A percentile compares a stretch with the other conserved stretches of the same genome.
Conservation (phyloP, 92 coral and sea anemone genomes). For the Blastomussa wellsi region DNA sequence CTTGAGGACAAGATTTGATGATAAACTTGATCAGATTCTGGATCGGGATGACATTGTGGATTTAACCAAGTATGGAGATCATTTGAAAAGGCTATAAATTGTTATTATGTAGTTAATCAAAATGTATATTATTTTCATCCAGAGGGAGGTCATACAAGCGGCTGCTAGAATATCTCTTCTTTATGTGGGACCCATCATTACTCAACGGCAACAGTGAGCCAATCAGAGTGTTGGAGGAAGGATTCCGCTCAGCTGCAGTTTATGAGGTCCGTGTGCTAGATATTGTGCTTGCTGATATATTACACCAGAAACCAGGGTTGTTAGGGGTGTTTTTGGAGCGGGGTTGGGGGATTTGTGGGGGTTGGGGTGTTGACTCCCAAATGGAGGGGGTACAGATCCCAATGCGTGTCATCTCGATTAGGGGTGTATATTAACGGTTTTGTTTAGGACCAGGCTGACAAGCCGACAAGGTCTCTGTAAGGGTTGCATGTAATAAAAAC, state of each 20-base stretch:
- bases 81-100: background rate
- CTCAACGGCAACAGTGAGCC: conserved; percentile 70
- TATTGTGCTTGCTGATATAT: too few relatives aligned
- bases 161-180: conserved; percentile 88
- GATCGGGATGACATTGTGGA: conserved; percentile 70
- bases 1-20: conserved; percentile 80
- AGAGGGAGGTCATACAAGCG: conserved; percentile 83
- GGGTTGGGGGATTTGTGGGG: too few relatives aligned
- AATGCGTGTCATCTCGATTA: too few relatives aligned
- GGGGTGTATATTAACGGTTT: too few relatives aligned
- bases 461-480: too few relatives aligned
- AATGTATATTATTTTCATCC: background rate
- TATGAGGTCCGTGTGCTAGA: conserved; percentile 87
- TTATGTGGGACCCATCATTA: conserved; percentile 78
- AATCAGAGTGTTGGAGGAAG: conserved; percentile 80
- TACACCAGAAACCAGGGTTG: too few relatives aligned
- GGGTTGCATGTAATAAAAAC: too few relatives aligned
- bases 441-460: too few relatives aligned
- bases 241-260: conserved; percentile 60
- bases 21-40: conserved; percentile 70
- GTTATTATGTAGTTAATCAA: too few relatives aligned
- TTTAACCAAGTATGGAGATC: conserved; percentile 64
- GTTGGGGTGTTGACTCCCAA: too few relatives aligned
- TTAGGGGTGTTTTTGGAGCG: too few relatives aligned
- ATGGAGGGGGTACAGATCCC: too few relatives aligned